Percentiles rank a stretch among this genome's conserved stretches.
phyloP scores from a whole-genome alignment of 1,140 invertebrate genomes.

The Danaus melanippus region DNA sequence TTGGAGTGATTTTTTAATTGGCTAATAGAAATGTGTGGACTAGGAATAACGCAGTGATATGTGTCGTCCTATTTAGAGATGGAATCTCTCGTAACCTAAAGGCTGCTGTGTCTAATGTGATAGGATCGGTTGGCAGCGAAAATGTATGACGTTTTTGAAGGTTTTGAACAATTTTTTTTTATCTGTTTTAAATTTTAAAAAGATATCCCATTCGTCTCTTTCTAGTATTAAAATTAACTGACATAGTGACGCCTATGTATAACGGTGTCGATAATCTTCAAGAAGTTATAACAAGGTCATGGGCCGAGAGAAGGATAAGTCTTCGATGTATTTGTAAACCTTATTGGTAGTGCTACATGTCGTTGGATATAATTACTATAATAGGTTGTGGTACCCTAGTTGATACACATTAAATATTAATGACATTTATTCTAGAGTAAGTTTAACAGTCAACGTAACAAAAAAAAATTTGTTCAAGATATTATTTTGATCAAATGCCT shows the following conservation, averaged over 20 bases:
- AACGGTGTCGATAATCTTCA: no score
- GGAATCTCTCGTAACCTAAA: conserved; percentile 34
- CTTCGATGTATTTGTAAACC: no score
- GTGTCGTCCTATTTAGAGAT: conserved; percentile 36
- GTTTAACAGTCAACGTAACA: neutral
- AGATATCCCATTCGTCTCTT: no score
- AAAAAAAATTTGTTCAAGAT: neutral
- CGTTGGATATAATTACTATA: neutral
- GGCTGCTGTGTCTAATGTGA: conserved; percentile 36
- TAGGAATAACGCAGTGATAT: conserved; percentile 35
- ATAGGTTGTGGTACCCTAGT: conserved; percentile 10
- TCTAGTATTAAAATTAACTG: no score
- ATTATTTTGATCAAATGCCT: no score
- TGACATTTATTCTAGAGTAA: neutral
- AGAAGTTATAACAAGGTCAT: conserved; percentile 4
- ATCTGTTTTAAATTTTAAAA: no score
- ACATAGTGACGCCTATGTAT: no score
- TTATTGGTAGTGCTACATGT: no score
- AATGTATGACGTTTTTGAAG: conserved; percentile 12
- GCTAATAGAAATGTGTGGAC: conserved; percentile 31
- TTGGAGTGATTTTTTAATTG: conserved; percentile 22
- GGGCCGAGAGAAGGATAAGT: conserved; percentile 7
- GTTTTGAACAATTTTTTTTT: conserved; percentile 8
- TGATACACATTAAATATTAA: no score
- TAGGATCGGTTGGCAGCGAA: conserved; percentile 14